Percentiles rank a stretch among this genome's conserved stretches.
Conservation (phyloP, 2,113 vertebrate species). For the Rhinoptilus africanus region DNA sequence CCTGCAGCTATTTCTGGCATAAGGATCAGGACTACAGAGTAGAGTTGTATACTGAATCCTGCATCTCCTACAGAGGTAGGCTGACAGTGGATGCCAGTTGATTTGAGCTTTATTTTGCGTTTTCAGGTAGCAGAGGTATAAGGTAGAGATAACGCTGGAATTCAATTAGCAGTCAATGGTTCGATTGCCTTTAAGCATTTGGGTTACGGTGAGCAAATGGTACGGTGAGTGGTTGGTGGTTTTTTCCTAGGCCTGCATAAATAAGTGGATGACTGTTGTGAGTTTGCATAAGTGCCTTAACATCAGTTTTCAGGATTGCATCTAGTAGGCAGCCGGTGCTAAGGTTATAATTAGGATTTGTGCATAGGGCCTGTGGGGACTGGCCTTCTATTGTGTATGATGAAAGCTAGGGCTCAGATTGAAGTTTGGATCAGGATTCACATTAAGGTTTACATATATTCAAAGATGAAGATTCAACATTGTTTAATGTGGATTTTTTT, state of each 20-base stretch:
- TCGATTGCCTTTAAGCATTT: background rate
- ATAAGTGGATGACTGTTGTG: background rate
- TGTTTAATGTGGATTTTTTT: background rate
- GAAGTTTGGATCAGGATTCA: background rate
- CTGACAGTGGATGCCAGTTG: background rate
- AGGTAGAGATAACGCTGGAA: background rate
- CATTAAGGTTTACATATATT: background rate
- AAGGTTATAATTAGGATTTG: background rate
- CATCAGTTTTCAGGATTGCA: background rate
- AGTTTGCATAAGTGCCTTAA: background rate
- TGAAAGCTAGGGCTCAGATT: background rate
- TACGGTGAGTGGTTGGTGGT: background rate
- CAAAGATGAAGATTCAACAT: background rate
- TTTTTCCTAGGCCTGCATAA: background rate
- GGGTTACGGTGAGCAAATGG: background rate
- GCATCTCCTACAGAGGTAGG: background rate
- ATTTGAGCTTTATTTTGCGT: background rate
- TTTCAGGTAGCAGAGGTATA: background rate
- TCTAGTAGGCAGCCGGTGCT: background rate
- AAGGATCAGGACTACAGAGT: background rate
- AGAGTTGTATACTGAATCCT: background rate
- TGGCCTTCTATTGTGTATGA: background rate
- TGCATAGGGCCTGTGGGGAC: background rate
- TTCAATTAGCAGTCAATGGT: background rate
- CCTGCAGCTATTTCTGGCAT: background rate